Base-by-base conservation (phyloP, 2,113 vertebrate genomes). In the Saguinus imperator region DNA sequence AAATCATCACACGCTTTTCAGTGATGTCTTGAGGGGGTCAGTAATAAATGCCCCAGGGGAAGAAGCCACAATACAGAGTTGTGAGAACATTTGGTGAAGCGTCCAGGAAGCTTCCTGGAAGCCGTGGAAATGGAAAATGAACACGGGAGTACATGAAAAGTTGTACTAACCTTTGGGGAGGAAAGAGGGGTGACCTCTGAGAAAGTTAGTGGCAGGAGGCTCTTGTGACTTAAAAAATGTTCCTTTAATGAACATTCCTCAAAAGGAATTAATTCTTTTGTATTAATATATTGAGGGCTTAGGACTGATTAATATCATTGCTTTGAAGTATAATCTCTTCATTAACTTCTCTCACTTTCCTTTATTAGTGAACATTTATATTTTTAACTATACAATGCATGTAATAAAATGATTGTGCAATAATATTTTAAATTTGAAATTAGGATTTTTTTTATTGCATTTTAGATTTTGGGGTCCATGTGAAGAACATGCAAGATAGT, bases 331-430 rank as follows among this genome's bases (percentile, higher is more conserved):
- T 87, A 93, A 93, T 80, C 72, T 95, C 73, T 95, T 94, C 87
- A 97, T 98, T 97, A 97, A 86, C 76, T 87, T 95, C 92, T 96
- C 80, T 89, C 83, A 57, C 50, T 96, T 68, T 90, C 73, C 37
- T 88, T 87, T 96, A 57, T 81, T 91, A 76, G 83, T 94, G 92
- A 83, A 80, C 45, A 21, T 91, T 95, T 96, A 79, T 72, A 80
- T 76, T 97, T 93, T 89, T 82, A 90, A 94, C 97, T 95, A 40
- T 84, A 52, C 5, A 76, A 87, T 77, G 52, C 14, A 25, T 48
- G 35, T 77, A 86, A 79, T 89, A 57, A 89, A 97, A 82, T 32
- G 58, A 89, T 57, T 17, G 12, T 64, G 29, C 68, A 77, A 72
- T 92, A 84, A 81, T 55, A 89, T 35, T 91, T 97, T 83, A 85